Evolutionary conservation across 2,888 invertebrate genomes (phyloP).

Genomic region (Oscheius sp.): DNA sequence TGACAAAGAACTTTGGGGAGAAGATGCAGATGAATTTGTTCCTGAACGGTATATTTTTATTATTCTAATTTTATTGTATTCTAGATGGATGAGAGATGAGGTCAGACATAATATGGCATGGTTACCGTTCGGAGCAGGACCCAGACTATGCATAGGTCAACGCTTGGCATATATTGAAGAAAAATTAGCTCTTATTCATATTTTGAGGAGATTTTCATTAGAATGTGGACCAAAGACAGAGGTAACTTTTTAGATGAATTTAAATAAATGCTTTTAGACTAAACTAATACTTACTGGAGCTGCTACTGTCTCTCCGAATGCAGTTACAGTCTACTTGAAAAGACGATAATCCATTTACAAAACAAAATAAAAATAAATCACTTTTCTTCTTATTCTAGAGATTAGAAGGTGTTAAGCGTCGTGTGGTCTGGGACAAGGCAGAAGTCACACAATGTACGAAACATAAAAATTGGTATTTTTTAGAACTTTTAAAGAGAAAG

Average conservation of each 20-base stretch:
- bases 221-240: slow-evolving; percentile 43
- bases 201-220: slow-evolving; percentile 54
- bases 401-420: no score
- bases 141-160: slow-evolving; percentile 64
- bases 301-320: slow-evolving; percentile 43
- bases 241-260: slow-evolving; percentile 26
- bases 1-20: slow-evolving; percentile 63
- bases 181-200: slow-evolving; percentile 54
- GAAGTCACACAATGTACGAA: not conserved
- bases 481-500: not conserved
- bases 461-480: not conserved
- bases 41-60: slow-evolving; percentile 54
- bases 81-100: slow-evolving; percentile 39
- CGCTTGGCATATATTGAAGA: slow-evolving; percentile 60
- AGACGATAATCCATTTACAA: not conserved
- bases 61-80: not conserved
- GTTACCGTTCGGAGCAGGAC: slow-evolving; percentile 63
- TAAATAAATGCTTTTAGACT: slow-evolving; percentile 19
- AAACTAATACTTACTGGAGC: slow-evolving; percentile 40
- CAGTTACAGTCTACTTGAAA: slow-evolving; percentile 42
- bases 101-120: slow-evolving; percentile 37
- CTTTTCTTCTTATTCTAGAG: no score
- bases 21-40: slow-evolving; percentile 59
- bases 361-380: no score
- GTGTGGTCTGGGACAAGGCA: not conserved